These are phyloP conservation scores for Babyrousa celebensis DNA, from an alignment of 2,797 vertebrate genomes.

Conservation along the genomic window DNA sequence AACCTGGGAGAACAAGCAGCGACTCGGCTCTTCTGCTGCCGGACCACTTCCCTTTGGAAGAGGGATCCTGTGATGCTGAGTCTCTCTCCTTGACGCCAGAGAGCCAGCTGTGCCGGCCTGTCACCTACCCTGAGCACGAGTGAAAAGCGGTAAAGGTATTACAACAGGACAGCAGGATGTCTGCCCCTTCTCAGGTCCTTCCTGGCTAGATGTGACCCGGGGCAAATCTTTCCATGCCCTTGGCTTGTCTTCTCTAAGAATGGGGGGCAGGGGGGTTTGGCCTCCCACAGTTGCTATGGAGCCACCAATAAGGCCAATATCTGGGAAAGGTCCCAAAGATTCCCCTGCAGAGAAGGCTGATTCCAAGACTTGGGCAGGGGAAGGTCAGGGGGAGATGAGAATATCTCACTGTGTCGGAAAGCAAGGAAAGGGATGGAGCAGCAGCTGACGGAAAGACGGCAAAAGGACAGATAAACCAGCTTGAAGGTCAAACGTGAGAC, in stretches of 20 bases:
- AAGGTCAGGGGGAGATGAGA: not conserved
- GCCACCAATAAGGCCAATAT: not conserved
- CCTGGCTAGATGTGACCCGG: not conserved
- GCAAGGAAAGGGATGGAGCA: not conserved
- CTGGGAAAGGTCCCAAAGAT: not conserved
- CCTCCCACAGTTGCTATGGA: not conserved
- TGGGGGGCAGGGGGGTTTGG: not conserved
- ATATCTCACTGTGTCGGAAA: not conserved
- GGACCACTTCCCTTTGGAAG: not conserved
- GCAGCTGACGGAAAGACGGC: not conserved
- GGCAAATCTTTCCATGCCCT: not conserved
- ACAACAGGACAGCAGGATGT: not conserved
- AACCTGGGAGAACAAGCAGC: not conserved
- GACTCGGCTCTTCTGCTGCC: not conserved
- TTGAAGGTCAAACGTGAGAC: not conserved
- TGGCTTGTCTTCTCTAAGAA: constrained; percentile 41
- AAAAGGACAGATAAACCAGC: not conserved
- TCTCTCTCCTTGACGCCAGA: not conserved
- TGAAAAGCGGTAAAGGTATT: not conserved
- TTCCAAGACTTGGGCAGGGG: not conserved
- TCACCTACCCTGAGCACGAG: not conserved
- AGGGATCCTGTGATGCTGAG: not conserved
- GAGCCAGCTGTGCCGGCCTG: not conserved
- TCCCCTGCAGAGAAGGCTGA: not conserved
- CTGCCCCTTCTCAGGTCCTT: not conserved